A percentile compares a stretch with the other conserved stretches of the same genome.
phyloP scores from a whole-genome alignment of 1,140 invertebrate genomes.

The Scaptodrosophila lebanonensis region DNA sequence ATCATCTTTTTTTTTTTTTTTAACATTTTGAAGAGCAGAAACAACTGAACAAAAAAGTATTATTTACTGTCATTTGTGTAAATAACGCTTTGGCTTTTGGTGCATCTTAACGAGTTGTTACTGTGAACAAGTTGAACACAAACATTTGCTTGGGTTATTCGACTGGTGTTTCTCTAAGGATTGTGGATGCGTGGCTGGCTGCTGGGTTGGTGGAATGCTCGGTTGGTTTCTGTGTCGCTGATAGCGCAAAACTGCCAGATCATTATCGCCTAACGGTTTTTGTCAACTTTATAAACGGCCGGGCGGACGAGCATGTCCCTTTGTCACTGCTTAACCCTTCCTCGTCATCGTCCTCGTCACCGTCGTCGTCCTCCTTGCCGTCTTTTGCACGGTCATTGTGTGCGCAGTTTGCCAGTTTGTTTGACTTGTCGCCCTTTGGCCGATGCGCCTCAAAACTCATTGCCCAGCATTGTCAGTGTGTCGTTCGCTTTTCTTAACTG shows the following conservation, averaged over 20 bases:
- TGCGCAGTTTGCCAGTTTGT: slow-evolving; percentile 55
- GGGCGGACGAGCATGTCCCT: slow-evolving; percentile 45
- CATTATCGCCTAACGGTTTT: slow-evolving; percentile 69
- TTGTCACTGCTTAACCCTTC: slow-evolving; percentile 30
- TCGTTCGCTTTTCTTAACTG: slow-evolving; percentile 56
- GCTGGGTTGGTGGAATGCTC: not conserved
- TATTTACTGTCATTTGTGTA: too few relatives aligned
- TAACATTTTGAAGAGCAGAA: too few relatives aligned
- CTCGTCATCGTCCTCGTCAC: not conserved
- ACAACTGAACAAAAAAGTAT: too few relatives aligned
- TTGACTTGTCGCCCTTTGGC: slow-evolving; percentile 40
- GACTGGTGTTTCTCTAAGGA: not conserved
- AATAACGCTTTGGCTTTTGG: too few relatives aligned
- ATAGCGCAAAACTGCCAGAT: slow-evolving; percentile 72
- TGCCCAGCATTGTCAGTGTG: too few relatives aligned
- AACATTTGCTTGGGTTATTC: slow-evolving; percentile 3
- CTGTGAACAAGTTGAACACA: too few relatives aligned
- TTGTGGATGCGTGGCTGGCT: slow-evolving; percentile 5
- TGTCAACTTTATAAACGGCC: slow-evolving; percentile 74
- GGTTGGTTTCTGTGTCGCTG: slow-evolving; percentile 51
- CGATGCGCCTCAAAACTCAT: too few relatives aligned
- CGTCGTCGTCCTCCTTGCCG: too few relatives aligned
- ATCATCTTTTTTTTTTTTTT: too few relatives aligned
- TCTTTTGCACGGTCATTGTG: slow-evolving; percentile 1
- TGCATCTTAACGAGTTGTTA: too few relatives aligned